A percentile compares a stretch with the other conserved stretches of the same genome.
These are phyloP conservation scores for Ceratothoa steindachneri DNA, from an alignment of 2,888 invertebrate species.

Conservation along the genomic window DNA sequence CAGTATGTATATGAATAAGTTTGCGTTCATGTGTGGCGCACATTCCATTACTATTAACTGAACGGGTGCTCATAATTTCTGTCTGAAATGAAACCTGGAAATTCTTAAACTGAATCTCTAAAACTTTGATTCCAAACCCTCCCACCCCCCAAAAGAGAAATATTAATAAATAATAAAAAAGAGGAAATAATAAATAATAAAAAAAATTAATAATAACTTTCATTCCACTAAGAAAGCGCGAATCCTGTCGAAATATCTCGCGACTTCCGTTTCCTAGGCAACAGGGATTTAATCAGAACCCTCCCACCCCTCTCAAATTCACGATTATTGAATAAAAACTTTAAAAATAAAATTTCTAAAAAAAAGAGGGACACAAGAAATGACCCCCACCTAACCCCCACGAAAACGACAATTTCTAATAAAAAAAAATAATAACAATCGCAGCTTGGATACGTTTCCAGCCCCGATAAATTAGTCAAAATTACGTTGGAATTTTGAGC, in stretches of 20 bases:
- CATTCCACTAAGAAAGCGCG: not conserved
- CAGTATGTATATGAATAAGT: too few relatives aligned
- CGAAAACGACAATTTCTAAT: not conserved
- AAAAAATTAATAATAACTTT: not conserved
- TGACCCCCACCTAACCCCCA: too few relatives aligned
- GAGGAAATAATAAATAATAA: not conserved
- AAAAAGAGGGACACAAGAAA: not conserved
- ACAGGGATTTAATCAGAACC: not conserved
- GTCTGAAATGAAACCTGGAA: too few relatives aligned
- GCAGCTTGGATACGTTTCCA: not conserved
- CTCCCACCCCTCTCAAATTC: not conserved
- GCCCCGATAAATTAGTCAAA: conserved; percentile 30
- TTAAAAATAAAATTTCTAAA: not conserved
- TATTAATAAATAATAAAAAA: not conserved
- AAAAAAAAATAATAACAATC: not conserved
- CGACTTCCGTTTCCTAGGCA: too few relatives aligned
- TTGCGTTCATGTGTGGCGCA: too few relatives aligned
- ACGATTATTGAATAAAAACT: not conserved
- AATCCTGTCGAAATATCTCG: not conserved
- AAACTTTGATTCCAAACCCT: too few relatives aligned
- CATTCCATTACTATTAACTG: too few relatives aligned
- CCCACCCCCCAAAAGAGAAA: too few relatives aligned
- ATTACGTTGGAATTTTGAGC: conserved; percentile 25
- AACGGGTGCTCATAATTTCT: too few relatives aligned
- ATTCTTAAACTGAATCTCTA: too few relatives aligned